Percentiles rank a stretch among this genome's conserved stretches.
Evolutionary conservation across 2,797 vertebrate genomes (phyloP).

Genomic region (Sandelia bainsii): DNA sequence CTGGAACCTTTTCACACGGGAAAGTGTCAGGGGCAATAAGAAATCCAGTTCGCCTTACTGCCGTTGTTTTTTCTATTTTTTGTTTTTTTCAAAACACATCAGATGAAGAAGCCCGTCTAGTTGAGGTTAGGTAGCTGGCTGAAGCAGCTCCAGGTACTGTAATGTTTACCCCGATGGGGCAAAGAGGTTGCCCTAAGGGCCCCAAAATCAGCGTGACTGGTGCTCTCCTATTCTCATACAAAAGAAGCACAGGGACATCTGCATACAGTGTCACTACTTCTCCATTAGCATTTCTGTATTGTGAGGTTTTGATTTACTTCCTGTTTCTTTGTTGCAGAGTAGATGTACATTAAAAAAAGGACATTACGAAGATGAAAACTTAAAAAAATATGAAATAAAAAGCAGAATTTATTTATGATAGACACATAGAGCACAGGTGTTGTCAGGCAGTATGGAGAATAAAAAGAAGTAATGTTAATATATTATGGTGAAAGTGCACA

Average conservation of each 20-base stretch:
- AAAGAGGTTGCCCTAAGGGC: conserved; percentile 47
- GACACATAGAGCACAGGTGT: conserved; percentile 91
- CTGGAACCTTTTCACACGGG: conserved; percentile 43
- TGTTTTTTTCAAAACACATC: conserved; percentile 11
- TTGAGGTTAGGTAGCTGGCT: conserved; percentile 67
- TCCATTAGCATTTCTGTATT: conserved; percentile 71
- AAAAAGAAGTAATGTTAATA: conserved; percentile 87
- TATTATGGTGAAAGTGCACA: conserved; percentile 93
- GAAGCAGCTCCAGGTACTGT: conserved; percentile 91
- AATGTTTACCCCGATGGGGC: conserved; percentile 78
- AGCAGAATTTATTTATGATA: conserved; percentile 94
- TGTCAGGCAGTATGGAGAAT: conserved; percentile 73
- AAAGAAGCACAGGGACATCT: conserved; percentile 87
- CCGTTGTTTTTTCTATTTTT: conserved; percentile 57
- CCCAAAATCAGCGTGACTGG: conserved; percentile 65
- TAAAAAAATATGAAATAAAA: conserved; percentile 81
- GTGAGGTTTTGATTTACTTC: conserved; percentile 62
- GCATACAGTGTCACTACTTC: conserved; percentile 66
- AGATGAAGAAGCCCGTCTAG: conserved; percentile 74
- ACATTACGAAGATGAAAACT: conserved; percentile 76
- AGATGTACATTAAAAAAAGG: conserved; percentile 78
- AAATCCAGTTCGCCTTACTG: conserved; percentile 81
- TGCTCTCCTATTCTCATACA: conserved; percentile 82
- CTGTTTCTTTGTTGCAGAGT: conserved; percentile 62
- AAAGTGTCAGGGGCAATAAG: conserved; percentile 86